Percentiles rank a stretch among this genome's conserved stretches.
phyloP scores from a whole-genome alignment of 2,797 vertebrate genomes.

The Poeciliopsis paucimaculata region DNA sequence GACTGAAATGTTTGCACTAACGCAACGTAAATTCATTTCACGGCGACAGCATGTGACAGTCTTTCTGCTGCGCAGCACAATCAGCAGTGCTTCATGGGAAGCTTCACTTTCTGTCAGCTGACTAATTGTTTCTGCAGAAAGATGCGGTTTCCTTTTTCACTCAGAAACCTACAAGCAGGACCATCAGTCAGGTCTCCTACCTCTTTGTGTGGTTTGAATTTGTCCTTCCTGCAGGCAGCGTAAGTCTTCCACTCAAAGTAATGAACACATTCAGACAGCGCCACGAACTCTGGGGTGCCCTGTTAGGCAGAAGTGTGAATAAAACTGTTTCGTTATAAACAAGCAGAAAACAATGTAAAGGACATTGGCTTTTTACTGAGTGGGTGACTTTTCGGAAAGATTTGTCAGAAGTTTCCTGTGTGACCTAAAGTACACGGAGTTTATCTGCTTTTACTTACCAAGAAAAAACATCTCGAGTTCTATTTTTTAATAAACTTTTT shows the following conservation, averaged over 20 bases:
- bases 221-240: slow-evolving; percentile 87
- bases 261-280: slow-evolving; percentile 88
- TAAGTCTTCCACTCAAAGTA: slow-evolving; percentile 97
- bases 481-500: not conserved
- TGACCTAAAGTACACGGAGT: not conserved
- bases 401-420: not conserved
- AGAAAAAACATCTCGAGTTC: not conserved
- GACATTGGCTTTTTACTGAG: not conserved
- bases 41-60: slow-evolving; percentile 34
- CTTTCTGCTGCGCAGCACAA: not conserved
- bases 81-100: not conserved
- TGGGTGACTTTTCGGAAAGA: not conserved
- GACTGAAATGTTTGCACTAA: not conserved
- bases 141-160: not conserved
- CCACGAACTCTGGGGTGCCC: slow-evolving; percentile 95
- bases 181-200: slow-evolving; percentile 69
- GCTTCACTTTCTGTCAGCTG: slow-evolving; percentile 8
- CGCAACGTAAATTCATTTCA: slow-evolving; percentile 18
- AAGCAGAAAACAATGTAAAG: not conserved
- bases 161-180: not conserved
- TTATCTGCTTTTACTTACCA: not conserved
- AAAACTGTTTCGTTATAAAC: not conserved
- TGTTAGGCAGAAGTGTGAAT: slow-evolving; percentile 52
- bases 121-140: slow-evolving; percentile 6
- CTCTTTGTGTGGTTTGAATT: slow-evolving; percentile 92